phyloP scores from a whole-genome alignment of 2,113 vertebrate genomes.

The Eublepharis macularius region DNA sequence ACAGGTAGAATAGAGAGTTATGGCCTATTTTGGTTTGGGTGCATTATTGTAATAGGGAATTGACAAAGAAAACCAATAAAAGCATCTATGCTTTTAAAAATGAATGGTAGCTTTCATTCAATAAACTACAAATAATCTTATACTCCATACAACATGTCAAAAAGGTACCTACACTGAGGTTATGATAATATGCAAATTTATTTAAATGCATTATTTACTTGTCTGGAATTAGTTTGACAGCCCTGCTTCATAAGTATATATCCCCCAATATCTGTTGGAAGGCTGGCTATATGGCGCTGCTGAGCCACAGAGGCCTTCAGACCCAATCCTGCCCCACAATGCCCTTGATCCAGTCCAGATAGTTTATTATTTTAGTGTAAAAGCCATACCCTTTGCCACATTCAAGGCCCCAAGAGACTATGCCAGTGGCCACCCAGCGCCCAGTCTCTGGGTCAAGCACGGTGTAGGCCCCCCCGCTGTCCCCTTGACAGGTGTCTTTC shows the following conservation, averaged over 20 bases:
- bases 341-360: conserved; percentile 79
- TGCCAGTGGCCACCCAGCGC: conserved; percentile 75
- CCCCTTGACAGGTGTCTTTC: conserved; percentile 78
- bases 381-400: conserved; percentile 77
- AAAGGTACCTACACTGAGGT: not conserved
- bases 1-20: not conserved
- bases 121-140: not conserved
- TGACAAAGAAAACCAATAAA: not conserved
- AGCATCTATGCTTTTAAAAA: not conserved
- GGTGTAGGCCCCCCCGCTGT: conserved; percentile 73
- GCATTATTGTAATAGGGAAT: too few species aligned
- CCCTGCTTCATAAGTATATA: too few species aligned
- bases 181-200: not conserved
- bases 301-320: not conserved
- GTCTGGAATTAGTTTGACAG: too few species aligned
- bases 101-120: not conserved
- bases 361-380: conserved; percentile 79
- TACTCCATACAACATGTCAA: too few species aligned
- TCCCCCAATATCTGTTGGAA: too few species aligned
- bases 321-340: conserved; percentile 48
- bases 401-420: conserved; percentile 80
- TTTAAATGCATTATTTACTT: too few species aligned
- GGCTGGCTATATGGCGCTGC: too few species aligned
- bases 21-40: not conserved
- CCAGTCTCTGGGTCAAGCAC: conserved; percentile 37